phyloP scores from a whole-genome alignment of 2,888 invertebrate species.

The Epirrhoe tristata region DNA sequence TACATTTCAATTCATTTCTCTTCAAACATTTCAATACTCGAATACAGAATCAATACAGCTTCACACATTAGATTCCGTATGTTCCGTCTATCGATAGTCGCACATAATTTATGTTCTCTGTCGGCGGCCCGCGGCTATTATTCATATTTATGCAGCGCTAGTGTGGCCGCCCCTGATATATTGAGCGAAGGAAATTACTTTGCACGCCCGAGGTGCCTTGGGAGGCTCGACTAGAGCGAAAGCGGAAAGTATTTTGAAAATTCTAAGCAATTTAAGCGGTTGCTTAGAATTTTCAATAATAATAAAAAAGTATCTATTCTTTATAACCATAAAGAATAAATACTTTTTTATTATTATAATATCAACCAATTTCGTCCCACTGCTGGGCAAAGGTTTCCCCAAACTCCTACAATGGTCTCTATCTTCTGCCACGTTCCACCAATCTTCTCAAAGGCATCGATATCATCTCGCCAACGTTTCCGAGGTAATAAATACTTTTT shows the following conservation, averaged over 20 bases:
- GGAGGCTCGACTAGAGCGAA: constrained; percentile 10
- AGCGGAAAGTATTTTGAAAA: constrained; percentile 13
- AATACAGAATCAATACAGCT: constrained; percentile 16
- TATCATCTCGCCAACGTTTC: too few species aligned
- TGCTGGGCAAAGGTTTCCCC: too few species aligned
- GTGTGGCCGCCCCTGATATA: constrained; percentile 64
- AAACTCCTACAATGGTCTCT: too few species aligned
- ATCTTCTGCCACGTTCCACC: too few species aligned
- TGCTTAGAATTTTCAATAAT: too few species aligned
- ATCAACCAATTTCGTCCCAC: too few species aligned
- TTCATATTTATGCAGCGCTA: constrained; percentile 70
- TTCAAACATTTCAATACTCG: constrained; percentile 9
- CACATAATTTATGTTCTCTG: constrained; percentile 64
- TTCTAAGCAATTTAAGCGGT: not conserved
- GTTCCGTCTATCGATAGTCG: constrained; percentile 55
- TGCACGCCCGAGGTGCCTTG: constrained; percentile 50
- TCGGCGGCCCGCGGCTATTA: constrained; percentile 67
- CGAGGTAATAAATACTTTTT: too few species aligned
- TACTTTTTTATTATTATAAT: too few species aligned
- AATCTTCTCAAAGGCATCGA: too few species aligned
- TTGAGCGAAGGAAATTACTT: constrained; percentile 59
- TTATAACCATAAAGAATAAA: too few species aligned
- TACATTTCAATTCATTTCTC: too few species aligned
- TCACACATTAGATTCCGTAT: constrained; percentile 19
- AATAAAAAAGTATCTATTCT: too few species aligned